phyloP scores from a whole-genome alignment of 2,888 invertebrate species.

The Erebia epiphron region DNA sequence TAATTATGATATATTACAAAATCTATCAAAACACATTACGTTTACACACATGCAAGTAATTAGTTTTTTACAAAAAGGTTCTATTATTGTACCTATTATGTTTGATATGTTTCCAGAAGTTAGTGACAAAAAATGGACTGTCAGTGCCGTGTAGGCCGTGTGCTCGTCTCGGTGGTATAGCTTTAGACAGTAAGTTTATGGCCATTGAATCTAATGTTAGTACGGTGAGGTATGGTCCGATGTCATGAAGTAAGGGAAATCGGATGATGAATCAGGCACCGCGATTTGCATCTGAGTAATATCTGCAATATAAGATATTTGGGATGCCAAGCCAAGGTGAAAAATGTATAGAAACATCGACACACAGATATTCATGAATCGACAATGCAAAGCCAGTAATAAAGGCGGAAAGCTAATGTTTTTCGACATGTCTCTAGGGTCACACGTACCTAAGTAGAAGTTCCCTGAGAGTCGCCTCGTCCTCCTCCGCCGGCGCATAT shows the following conservation, averaged over 20 bases:
- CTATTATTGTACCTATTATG: conserved; percentile 3
- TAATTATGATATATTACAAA: conserved; percentile 29
- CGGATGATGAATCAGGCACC: conserved; percentile 62
- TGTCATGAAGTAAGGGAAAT: conserved; percentile 56
- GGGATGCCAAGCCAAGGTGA: conserved; percentile 75
- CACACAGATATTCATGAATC: conserved; percentile 60
- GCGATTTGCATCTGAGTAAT: conserved; percentile 62
- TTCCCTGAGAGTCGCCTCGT: conserved; percentile 97
- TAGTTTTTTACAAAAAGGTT: conserved; percentile 39
- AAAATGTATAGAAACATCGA: conserved; percentile 62
- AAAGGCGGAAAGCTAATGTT: conserved; percentile 71
- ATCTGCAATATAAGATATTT: conserved; percentile 79
- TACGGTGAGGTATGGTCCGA: conserved; percentile 61
- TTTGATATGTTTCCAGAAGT: conserved; percentile 31
- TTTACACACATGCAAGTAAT: conserved; percentile 71
- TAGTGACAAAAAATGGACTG: conserved; percentile 37
- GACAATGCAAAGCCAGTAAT: conserved; percentile 67
- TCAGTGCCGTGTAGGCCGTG: conserved; percentile 42
- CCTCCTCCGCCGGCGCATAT: conserved; percentile 93
- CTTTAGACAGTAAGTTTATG: conserved; percentile 50
- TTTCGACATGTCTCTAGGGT: conserved; percentile 60
- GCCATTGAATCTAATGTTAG: conserved; percentile 68
- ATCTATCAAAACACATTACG: conserved; percentile 54
- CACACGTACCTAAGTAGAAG: conserved; percentile 93
- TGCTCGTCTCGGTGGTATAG: conserved; percentile 38